Conservation (phyloP, 2,888 invertebrate genomes). For the Macrosiphum euphorbiae region DNA sequence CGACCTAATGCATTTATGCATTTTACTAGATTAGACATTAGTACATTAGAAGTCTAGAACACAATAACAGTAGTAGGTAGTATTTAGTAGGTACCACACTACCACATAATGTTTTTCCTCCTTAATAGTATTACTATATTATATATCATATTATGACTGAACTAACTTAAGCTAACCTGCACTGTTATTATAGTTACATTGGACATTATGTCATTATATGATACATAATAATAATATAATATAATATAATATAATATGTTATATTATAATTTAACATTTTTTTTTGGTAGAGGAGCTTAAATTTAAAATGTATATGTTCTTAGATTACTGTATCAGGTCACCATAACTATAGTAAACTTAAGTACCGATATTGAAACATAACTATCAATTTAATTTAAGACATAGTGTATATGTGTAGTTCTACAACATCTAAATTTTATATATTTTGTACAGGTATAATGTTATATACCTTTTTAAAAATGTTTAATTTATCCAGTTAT, state of each 20-base stretch:
- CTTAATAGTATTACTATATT: no score
- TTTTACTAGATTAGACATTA: no score
- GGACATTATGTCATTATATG: no score
- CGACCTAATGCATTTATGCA: background rate
- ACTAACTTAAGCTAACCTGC: no score
- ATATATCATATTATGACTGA: no score
- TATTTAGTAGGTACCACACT: no score
- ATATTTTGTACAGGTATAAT: background rate
- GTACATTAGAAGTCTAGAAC: no score
- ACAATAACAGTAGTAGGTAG: no score
- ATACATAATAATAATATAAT: no score
- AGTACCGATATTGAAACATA: background rate
- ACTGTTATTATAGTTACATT: background rate
- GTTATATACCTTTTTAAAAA: background rate
- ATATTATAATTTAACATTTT: background rate
- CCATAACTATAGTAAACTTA: background rate
- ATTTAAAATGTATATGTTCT: background rate
- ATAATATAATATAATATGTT: no score
- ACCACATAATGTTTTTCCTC: no score
- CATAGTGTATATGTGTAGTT: background rate
- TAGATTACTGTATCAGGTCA: background rate
- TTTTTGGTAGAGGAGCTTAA: background rate
- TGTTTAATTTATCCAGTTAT: background rate
- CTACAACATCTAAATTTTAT: no score
- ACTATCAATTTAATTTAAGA: background rate